Percentiles rank a stretch among this genome's conserved stretches.
Conservation (phyloP, 2,888 invertebrate genomes). For the Drosophila atripex region DNA sequence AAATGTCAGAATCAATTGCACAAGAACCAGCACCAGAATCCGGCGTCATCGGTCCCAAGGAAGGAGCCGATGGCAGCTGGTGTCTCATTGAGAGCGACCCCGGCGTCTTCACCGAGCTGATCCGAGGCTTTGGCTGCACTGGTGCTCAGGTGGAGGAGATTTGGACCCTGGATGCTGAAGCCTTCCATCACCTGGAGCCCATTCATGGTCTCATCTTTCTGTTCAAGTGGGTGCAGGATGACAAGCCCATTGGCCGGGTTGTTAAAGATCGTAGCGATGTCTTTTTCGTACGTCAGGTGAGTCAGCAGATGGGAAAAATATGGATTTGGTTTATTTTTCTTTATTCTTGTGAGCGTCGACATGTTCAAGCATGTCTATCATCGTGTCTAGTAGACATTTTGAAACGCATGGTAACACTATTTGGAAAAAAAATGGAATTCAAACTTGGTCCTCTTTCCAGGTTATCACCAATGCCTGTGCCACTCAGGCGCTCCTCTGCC, state of each 20-base stretch:
- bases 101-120: constrained; percentile 98
- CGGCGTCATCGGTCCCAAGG: background rate
- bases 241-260: constrained; percentile 90
- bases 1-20: background rate
- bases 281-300: constrained; percentile 99
- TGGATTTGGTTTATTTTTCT: too few relatives aligned
- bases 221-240: constrained; percentile 96
- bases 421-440: too few relatives aligned
- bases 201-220: constrained; percentile 99
- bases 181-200: constrained; percentile 94
- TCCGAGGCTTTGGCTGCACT: constrained; percentile 95
- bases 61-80: constrained; percentile 91
- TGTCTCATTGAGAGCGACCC: constrained; percentile 99
- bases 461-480: constrained; percentile 99
- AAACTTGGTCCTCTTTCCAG: constrained; percentile 85
- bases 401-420: background rate
- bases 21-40: background rate
- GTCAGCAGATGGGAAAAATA: background rate
- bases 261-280: constrained; percentile 90
- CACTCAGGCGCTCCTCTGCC: constrained; percentile 97
- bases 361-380: too few relatives aligned
- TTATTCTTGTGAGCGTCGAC: too few relatives aligned
- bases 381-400: background rate
- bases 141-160: constrained; percentile 99
- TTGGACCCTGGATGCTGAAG: constrained; percentile 95